Percentiles rank a stretch among this genome's conserved stretches.
Conservation (phyloP, 2,113 vertebrate genomes). For the Struthidea cinerea region DNA sequence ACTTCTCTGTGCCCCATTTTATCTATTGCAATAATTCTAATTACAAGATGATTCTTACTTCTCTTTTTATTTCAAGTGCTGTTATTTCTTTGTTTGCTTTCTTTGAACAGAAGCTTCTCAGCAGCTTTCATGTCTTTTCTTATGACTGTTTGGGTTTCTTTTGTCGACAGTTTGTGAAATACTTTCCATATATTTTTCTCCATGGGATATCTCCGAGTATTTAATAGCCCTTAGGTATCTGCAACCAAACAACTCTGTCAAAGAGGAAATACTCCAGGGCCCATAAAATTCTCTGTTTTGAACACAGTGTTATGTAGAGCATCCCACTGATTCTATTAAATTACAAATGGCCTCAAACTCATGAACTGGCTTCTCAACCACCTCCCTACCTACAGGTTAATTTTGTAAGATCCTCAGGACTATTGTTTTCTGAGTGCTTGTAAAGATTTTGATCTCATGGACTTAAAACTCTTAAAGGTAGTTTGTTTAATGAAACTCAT, state of each 20-base stretch:
- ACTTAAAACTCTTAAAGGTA: not conserved
- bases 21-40: not conserved
- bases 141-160: not conserved
- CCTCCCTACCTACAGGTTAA: not conserved
- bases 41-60: not conserved
- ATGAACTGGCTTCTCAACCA: not conserved
- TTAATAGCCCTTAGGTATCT: not conserved
- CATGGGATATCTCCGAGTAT: not conserved
- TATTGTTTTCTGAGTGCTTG: not conserved
- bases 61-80: not conserved
- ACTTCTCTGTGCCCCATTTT: not conserved
- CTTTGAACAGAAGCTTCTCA: not conserved
- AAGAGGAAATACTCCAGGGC: not conserved
- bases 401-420: not conserved
- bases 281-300: not conserved
- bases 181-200: not conserved
- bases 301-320: not conserved
- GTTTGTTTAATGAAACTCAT: not conserved
- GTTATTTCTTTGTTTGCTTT: not conserved
- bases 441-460: not conserved
- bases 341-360: not conserved
- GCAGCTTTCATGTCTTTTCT: not conserved
- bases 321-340: not conserved
- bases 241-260: not conserved
- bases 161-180: not conserved